These are phyloP conservation scores for Steinernema khuongi DNA, from an alignment of 1,140 invertebrate species.

Conservation along the genomic window DNA sequence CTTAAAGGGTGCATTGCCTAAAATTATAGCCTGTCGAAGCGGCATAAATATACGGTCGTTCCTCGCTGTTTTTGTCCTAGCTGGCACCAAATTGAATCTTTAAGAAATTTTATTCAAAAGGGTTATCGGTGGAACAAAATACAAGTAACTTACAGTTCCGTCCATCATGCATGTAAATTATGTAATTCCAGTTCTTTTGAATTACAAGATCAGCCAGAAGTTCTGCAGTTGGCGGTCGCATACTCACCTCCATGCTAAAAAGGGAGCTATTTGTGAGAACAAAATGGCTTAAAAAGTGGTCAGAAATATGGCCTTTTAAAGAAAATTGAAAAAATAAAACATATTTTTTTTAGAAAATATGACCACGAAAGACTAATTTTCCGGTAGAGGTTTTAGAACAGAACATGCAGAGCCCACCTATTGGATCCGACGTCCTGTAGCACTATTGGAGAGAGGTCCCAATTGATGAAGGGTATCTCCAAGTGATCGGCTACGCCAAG, in stretches of 20 bases:
- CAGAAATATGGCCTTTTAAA: no score
- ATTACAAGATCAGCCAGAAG: constrained; percentile 55
- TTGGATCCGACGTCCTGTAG: background rate
- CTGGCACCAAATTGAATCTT: no score
- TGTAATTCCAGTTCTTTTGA: constrained; percentile 50
- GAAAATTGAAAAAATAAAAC: constrained; percentile 10
- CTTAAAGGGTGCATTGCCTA: background rate
- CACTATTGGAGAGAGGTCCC: constrained; percentile 36
- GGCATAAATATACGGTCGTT: no score
- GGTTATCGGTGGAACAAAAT: no score
- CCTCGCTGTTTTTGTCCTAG: no score
- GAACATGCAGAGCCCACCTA: background rate
- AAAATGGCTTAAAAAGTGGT: constrained; percentile 21
- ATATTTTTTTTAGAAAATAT: constrained; percentile 30
- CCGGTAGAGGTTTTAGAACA: no score
- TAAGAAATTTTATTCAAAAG: no score
- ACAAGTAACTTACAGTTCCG: constrained; percentile 35
- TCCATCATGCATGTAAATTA: constrained; percentile 53
- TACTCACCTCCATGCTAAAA: constrained; percentile 54
- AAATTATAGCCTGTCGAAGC: no score
- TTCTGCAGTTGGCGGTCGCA: constrained; percentile 53
- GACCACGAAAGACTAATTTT: background rate
- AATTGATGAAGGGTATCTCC: constrained; percentile 50
- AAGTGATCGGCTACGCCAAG: constrained; percentile 39
- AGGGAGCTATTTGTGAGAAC: no score